These are phyloP conservation scores for Crotalus helleri DNA, from an alignment of 2,113 vertebrate genomes.

Conservation along the genomic window DNA sequence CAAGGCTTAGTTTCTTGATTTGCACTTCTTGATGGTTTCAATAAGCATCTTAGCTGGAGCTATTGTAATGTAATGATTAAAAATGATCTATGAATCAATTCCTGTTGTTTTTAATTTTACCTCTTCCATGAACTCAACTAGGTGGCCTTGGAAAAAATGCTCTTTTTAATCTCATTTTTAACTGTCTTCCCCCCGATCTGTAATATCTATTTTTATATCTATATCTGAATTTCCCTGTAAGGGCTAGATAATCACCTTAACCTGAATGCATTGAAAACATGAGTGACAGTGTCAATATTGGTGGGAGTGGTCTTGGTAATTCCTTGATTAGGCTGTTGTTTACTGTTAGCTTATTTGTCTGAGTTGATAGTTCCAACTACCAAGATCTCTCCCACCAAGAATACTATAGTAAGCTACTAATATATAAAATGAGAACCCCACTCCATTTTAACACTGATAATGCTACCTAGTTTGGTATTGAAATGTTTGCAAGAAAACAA, in stretches of 20 bases:
- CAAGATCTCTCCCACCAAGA: not conserved
- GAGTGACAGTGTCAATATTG: not conserved
- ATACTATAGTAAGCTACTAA: not conserved
- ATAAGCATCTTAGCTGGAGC: not conserved
- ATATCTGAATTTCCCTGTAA: not conserved
- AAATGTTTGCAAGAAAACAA: not conserved
- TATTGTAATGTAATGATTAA: not conserved
- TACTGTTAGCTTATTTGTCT: not conserved
- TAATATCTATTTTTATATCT: not conserved
- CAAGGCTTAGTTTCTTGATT: not conserved
- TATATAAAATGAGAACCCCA: not conserved
- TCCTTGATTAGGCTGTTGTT: not conserved
- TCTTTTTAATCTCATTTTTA: not conserved
- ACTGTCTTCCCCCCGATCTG: not conserved
- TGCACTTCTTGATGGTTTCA: conserved; percentile 3
- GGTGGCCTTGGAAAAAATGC: not conserved
- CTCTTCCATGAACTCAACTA: not conserved
- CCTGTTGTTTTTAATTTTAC: not conserved
- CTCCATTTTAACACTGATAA: not conserved
- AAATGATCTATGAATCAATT: not conserved
- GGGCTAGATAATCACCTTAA: not conserved
- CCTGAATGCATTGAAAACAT: not conserved
- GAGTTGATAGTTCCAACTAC: not conserved
- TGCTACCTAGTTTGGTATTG: not conserved
- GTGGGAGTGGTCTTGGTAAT: not conserved